phyloP scores from a whole-genome alignment of 2,113 vertebrate species.

The Cryptoleucopteryx plumbea region DNA sequence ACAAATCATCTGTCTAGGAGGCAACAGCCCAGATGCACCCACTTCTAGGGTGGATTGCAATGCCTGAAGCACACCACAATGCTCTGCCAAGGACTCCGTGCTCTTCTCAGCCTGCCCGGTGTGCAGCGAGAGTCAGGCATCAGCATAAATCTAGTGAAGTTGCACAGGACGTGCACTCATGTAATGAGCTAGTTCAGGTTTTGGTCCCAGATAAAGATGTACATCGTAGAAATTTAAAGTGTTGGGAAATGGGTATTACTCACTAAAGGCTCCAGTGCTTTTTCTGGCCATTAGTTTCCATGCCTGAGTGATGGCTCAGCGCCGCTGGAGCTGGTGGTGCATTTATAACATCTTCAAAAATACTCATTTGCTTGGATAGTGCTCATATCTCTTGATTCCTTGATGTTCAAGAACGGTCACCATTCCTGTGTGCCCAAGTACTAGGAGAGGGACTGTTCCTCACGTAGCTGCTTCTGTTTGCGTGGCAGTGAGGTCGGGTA shows the following conservation, averaged over 20 bases:
- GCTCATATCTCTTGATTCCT: not conserved
- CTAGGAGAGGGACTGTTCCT: not conserved
- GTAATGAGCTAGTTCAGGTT: not conserved
- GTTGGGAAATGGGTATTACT: not conserved
- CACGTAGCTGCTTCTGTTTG: rapidly evolving
- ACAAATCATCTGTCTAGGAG: constrained; percentile 33
- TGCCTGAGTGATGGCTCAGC: not conserved
- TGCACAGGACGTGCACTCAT: rapidly evolving
- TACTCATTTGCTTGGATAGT: not conserved
- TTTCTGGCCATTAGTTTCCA: not conserved
- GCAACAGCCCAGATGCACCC: constrained; percentile 9
- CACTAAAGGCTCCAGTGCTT: not conserved
- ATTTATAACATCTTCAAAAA: not conserved
- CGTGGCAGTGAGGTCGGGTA: rapidly evolving
- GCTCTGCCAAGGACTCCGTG: not conserved
- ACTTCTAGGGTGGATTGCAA: not conserved
- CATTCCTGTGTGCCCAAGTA: not conserved
- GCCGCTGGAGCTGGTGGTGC: not conserved
- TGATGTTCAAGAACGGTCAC: not conserved
- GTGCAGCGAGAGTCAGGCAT: rapidly evolving
- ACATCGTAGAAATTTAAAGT: not conserved
- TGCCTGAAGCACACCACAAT: not conserved
- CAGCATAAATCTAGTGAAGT: not conserved
- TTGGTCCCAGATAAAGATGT: not conserved
- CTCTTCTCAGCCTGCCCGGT: not conserved